Evolutionary conservation across 2,888 invertebrate species (phyloP).

Genomic region (Lasius platythorax): DNA sequence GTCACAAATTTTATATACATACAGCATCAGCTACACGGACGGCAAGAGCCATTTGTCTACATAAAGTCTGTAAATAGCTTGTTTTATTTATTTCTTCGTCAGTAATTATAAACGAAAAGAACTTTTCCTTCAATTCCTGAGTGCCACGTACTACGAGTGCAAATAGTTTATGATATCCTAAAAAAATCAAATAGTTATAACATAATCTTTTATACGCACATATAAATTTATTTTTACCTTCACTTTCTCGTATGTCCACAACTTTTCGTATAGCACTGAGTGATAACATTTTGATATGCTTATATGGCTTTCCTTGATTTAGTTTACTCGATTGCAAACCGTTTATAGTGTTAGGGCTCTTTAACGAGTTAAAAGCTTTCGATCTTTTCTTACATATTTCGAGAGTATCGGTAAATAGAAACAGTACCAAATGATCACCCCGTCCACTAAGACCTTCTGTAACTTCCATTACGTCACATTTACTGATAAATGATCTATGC

Average conservation of each 20-base stretch:
- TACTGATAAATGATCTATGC: conserved; percentile 95
- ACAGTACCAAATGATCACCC: conserved; percentile 95
- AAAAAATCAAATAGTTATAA: conserved; percentile 52
- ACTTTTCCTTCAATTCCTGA: conserved; percentile 94
- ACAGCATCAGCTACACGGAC: conserved; percentile 97
- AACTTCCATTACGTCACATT: conserved; percentile 95
- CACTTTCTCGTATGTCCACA: conserved; percentile 95
- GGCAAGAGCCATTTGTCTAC: conserved; percentile 96
- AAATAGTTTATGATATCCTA: conserved; percentile 96
- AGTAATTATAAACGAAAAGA: conserved; percentile 94
- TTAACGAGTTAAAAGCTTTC: conserved; percentile 90
- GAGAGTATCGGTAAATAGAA: conserved; percentile 97
- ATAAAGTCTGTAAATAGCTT: conserved; percentile 93
- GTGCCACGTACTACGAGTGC: conserved; percentile 95
- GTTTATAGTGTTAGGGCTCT: conserved; percentile 90
- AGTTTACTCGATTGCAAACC: conserved; percentile 88
- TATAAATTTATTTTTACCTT: conserved; percentile 87
- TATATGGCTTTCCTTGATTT: conserved; percentile 93
- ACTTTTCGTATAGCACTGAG: conserved; percentile 96
- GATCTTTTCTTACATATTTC: conserved; percentile 96
- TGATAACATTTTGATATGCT: conserved; percentile 96
- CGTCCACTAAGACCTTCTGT: conserved; percentile 94
- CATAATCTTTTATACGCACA: background rate
- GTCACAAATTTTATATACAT: conserved; percentile 84
- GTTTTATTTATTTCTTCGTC: conserved; percentile 94